Conservation (phyloP, 2,888 invertebrate species). For the Trichopria drosophilae region DNA sequence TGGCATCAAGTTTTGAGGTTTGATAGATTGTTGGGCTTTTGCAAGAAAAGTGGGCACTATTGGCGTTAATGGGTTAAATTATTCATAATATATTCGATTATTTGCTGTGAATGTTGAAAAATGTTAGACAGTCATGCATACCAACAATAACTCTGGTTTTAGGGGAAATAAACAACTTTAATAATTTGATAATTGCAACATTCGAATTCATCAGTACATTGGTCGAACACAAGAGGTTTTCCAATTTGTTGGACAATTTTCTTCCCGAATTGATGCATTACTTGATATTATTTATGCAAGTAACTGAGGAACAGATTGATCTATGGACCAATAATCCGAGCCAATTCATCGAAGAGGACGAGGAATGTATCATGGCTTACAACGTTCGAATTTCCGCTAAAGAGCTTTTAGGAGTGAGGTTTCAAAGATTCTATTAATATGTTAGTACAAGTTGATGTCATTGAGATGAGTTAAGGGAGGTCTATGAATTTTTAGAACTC, state of each 20-base stretch:
- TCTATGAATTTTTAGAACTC: slow-evolving; percentile 42
- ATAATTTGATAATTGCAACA: slow-evolving; percentile 67
- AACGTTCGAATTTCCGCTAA: slow-evolving; percentile 70
- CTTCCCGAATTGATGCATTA: slow-evolving; percentile 69
- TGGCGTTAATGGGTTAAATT: not conserved
- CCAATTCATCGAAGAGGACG: slow-evolving; percentile 72
- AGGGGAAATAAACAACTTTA: slow-evolving; percentile 69
- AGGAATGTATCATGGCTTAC: slow-evolving; percentile 65
- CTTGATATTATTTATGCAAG: slow-evolving; percentile 70
- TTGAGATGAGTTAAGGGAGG: slow-evolving; percentile 12
- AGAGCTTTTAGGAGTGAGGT: slow-evolving; percentile 64
- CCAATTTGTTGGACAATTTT: slow-evolving; percentile 64
- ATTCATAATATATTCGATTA: not conserved
- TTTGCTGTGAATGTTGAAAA: not conserved
- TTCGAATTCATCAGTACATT: slow-evolving; percentile 70
- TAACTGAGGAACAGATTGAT: slow-evolving; percentile 69
- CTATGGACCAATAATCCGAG: slow-evolving; percentile 68
- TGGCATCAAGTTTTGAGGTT: too few relatives aligned
- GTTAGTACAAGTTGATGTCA: slow-evolving; percentile 1
- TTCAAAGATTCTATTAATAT: not conserved
- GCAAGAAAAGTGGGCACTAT: too few relatives aligned
- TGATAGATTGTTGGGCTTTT: too few relatives aligned
- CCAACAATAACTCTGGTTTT: too few relatives aligned
- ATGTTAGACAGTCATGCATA: too few relatives aligned
- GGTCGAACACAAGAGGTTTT: slow-evolving; percentile 64